Base-by-base conservation (phyloP, 1,140 invertebrate genomes). In the Bicyclus anynana region DNA sequence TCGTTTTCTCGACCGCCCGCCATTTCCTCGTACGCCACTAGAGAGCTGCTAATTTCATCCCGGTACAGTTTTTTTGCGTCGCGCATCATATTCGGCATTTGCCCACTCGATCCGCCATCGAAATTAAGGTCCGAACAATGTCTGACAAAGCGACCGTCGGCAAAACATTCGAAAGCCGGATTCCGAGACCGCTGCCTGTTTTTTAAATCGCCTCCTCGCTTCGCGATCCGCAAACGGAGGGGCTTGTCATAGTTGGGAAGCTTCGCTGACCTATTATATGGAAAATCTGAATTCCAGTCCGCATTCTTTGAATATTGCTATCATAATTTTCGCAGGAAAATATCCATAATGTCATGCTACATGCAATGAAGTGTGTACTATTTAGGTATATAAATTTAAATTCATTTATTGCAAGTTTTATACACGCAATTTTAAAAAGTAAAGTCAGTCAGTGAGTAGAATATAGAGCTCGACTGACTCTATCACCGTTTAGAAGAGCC, bases 51-150 rank as follows among this genome's bases (percentile, higher is more conserved):
- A 84, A 87, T 84, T 84, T 86, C 80, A 75, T 75, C 76, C 80
- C 74, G 69, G 80, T 77, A 81, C 75, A 74, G 72, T 84, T 88
- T 88, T 88, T 88, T 86, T 68, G 70, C 80, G 73, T 80, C 82
- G 79, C 70, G 82, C 81, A 84, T 87, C 84, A 87, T 87, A 87
- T 86, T 87, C 81, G 84, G 83, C 77, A 86, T 84, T 85, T 83
- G 85, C 67, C 74, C 77, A 77, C 80, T 81, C 77, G 81, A 83
- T 80, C 72, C 77, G 70, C 80, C 81, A 76, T 80, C 79, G 82
- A 83, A 87, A 84, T 87, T 84, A 86, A 86, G 79, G 81, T 69
- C 67, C 71, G 73, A 88, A 84, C 87, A 87, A 87, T 87, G 87
- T 87, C 85, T 67, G 77, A 88, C 84, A 87, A 87, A 89, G 84